phyloP scores from a whole-genome alignment of 2,888 invertebrate genomes.

The Andrena bicolor region DNA sequence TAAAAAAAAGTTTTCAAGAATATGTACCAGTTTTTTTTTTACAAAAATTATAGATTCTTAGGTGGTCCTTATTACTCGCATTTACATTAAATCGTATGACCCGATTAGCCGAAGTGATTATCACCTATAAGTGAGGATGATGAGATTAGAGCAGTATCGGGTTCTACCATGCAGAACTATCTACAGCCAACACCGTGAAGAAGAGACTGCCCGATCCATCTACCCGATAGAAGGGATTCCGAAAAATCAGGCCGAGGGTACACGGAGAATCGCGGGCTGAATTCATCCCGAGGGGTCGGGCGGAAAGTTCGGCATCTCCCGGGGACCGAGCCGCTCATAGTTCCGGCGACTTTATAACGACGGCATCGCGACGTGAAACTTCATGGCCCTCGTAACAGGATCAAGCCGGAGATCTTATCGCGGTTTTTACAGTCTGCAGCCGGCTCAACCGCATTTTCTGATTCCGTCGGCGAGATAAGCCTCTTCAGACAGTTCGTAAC shows the following conservation, averaged over 20 bases:
- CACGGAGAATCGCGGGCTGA: not conserved
- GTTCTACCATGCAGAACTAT: not conserved
- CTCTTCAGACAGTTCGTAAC: slow-evolving; percentile 43
- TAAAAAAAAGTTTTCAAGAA: too few relatives aligned
- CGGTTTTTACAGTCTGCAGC: slow-evolving; percentile 65
- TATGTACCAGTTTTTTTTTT: too few relatives aligned
- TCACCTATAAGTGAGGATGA: too few relatives aligned
- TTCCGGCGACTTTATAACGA: slow-evolving; percentile 48
- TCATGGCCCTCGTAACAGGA: slow-evolving; percentile 60
- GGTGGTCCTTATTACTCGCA: too few relatives aligned
- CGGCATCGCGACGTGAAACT: slow-evolving; percentile 41
- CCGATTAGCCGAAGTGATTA: not conserved
- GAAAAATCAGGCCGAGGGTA: slow-evolving; percentile 1
- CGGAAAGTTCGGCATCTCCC: slow-evolving; percentile 6
- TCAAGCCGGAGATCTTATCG: slow-evolving; percentile 70
- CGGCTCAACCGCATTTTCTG: slow-evolving; percentile 68
- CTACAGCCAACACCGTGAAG: not conserved
- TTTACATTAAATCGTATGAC: not conserved
- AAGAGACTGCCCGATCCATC: not conserved
- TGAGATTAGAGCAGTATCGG: too few relatives aligned
- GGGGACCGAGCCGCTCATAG: slow-evolving; percentile 23
- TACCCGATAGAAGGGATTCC: not conserved
- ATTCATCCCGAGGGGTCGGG: slow-evolving; percentile 6
- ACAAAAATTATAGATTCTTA: too few relatives aligned
- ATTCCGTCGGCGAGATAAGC: slow-evolving; percentile 66